These are phyloP conservation scores for Anadara kagoshimensis DNA, from an alignment of 1,140 invertebrate genomes.

Conservation along the genomic window DNA sequence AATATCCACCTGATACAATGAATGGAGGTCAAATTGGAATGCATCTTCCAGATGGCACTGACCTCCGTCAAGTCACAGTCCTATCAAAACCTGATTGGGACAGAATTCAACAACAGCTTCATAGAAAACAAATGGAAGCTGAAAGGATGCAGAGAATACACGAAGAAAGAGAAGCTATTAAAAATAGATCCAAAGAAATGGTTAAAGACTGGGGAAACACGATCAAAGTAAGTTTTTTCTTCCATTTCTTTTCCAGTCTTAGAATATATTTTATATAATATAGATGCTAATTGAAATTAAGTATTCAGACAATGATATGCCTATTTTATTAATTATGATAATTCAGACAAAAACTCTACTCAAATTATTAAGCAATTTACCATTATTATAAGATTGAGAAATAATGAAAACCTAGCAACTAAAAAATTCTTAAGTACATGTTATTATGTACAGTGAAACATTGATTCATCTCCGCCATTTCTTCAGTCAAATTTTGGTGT, in stretches of 20 bases:
- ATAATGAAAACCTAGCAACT: no score
- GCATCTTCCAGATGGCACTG: conserved; percentile 54
- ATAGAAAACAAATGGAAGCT: conserved; percentile 68
- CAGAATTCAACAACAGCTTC: conserved; percentile 68
- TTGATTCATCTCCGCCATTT: no score
- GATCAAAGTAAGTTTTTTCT: conserved; percentile 64
- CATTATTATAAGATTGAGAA: no score
- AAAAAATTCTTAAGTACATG: no score
- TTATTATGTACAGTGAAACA: no score
- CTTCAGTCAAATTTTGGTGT: no score
- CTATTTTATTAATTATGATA: no score
- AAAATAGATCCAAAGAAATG: conserved; percentile 68
- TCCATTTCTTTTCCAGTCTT: no score
- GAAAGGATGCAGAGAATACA: conserved; percentile 58
- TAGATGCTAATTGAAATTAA: no score
- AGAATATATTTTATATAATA: no score
- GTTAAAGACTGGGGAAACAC: conserved; percentile 74
- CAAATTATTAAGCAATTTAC: background rate
- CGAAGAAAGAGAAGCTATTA: conserved; percentile 64
- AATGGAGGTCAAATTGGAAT: conserved; percentile 28
- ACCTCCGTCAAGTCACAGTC: conserved; percentile 66
- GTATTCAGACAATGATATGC: no score
- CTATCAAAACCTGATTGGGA: conserved; percentile 68
- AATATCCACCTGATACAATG: conserved; percentile 9
- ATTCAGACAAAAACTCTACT: no score